Evolutionary conservation across 2,113 vertebrate species (phyloP).

Genomic region (Scomber japonicus): DNA sequence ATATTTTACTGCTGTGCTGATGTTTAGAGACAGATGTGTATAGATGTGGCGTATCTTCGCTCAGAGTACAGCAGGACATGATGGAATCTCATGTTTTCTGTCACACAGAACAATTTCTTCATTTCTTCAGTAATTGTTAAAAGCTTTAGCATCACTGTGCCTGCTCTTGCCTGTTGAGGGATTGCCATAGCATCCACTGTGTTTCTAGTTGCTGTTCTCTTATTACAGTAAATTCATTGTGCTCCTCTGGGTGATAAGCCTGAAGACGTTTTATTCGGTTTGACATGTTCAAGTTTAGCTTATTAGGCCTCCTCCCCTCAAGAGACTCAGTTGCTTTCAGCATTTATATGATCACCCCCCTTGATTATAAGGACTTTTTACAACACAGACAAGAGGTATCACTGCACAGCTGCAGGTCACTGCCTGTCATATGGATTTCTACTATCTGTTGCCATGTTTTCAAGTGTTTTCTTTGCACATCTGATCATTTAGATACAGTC

Average conservation of each 20-base stretch:
- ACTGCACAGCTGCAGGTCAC: constrained; percentile 2
- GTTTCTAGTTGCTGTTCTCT: constrained; percentile 47
- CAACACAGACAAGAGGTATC: constrained; percentile 4
- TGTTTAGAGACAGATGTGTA: too few relatives aligned
- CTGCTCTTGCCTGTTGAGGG: constrained; percentile 15
- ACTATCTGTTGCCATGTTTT: too few relatives aligned
- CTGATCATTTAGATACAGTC: too few relatives aligned
- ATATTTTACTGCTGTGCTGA: too few relatives aligned
- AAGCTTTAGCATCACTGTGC: constrained; percentile 29
- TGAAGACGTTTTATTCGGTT: constrained; percentile 65
- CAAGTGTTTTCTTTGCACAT: too few relatives aligned
- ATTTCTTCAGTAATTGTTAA: constrained; percentile 14
- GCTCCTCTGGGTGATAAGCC: constrained; percentile 60
- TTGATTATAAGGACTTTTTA: constrained; percentile 4
- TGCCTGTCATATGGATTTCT: too few relatives aligned
- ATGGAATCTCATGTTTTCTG: too few relatives aligned
- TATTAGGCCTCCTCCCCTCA: constrained; percentile 58
- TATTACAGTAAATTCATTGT: constrained; percentile 62
- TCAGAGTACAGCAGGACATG: too few relatives aligned
- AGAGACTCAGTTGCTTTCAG: constrained; percentile 50
- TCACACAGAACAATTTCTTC: neutral
- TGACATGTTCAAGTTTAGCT: constrained; percentile 65
- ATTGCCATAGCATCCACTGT: constrained; percentile 22
- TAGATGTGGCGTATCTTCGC: too few relatives aligned
- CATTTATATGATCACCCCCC: constrained; percentile 42